phyloP scores from a whole-genome alignment of 2,113 vertebrate genomes.

The Pelecanoides urinatrix region DNA sequence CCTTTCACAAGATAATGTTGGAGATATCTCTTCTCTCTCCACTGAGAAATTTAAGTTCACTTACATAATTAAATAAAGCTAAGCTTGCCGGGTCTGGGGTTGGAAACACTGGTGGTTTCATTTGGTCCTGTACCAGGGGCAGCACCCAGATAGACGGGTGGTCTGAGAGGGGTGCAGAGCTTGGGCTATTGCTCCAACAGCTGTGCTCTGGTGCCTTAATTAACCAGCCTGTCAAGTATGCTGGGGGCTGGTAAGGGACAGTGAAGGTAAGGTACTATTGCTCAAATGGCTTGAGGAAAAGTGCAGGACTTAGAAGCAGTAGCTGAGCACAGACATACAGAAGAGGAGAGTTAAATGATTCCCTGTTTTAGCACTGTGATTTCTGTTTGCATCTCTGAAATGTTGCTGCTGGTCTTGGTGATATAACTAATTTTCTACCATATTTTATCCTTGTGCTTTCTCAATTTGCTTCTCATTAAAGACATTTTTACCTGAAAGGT shows the following conservation, averaged over 20 bases:
- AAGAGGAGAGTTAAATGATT: neutral
- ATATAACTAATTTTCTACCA: neutral
- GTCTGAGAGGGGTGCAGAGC: neutral
- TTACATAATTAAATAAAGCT: neutral
- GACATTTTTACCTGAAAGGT: neutral
- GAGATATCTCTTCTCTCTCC: neutral
- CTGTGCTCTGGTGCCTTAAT: neutral
- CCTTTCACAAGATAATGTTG: neutral
- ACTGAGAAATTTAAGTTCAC: neutral
- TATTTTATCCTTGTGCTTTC: neutral
- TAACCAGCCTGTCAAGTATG: neutral
- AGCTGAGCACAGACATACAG: neutral
- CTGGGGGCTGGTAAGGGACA: neutral
- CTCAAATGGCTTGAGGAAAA: neutral
- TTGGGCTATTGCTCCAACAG: neutral
- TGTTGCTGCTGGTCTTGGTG: neutral
- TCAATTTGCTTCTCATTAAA: neutral
- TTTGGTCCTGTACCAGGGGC: neutral
- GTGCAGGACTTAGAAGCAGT: neutral
- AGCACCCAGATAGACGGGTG: neutral
- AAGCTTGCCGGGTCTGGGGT: neutral
- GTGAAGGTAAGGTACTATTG: neutral
- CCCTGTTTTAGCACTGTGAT: neutral
- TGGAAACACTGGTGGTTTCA: neutral
- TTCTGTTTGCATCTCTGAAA: slow-evolving; percentile 6